phyloP scores from a whole-genome alignment of 1,140 invertebrate genomes.

The Saccostrea glomerata region DNA sequence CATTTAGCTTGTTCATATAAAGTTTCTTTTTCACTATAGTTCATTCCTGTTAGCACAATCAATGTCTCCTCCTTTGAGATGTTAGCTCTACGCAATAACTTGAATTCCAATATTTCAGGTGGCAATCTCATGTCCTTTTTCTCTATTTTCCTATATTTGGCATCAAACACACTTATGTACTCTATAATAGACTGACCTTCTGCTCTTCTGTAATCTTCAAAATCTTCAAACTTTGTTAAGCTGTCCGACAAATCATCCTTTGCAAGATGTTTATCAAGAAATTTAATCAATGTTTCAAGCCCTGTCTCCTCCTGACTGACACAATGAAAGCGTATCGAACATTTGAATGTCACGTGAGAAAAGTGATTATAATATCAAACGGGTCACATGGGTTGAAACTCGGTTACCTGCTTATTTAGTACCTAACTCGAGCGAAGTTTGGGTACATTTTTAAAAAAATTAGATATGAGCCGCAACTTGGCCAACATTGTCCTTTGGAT shows the following conservation, averaged over 20 bases:
- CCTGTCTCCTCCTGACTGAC: conserved; percentile 53
- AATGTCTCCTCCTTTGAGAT: conserved; percentile 46
- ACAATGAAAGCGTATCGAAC: too few relatives aligned
- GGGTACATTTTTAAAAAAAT: too few relatives aligned
- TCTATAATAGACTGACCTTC: conserved; percentile 47
- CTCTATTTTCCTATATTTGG: too few relatives aligned
- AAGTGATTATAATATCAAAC: too few relatives aligned
- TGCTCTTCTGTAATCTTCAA: conserved; percentile 57
- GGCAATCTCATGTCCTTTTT: conserved; percentile 56
- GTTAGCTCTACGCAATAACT: conserved; percentile 48
- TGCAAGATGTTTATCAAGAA: conserved; percentile 56
- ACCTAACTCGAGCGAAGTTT: too few relatives aligned
- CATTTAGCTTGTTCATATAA: conserved; percentile 56
- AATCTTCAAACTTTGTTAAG: conserved; percentile 58
- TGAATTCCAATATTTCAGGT: conserved; percentile 49
- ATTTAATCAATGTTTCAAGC: conserved; percentile 48
- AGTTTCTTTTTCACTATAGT: conserved; percentile 46
- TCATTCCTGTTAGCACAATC: conserved; percentile 56
- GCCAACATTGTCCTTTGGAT: too few relatives aligned
- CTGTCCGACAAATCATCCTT: conserved; percentile 56
- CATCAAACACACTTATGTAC: conserved; percentile 45
- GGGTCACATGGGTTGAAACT: too few relatives aligned
- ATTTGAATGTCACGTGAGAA: too few relatives aligned
- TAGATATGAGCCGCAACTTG: too few relatives aligned
- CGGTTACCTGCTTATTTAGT: too few relatives aligned